Evolutionary conservation across 2,113 vertebrate genomes (phyloP), one percentile per base, ranked within the genome.

Genomic region (Laterallus jamaicensis): DNA sequence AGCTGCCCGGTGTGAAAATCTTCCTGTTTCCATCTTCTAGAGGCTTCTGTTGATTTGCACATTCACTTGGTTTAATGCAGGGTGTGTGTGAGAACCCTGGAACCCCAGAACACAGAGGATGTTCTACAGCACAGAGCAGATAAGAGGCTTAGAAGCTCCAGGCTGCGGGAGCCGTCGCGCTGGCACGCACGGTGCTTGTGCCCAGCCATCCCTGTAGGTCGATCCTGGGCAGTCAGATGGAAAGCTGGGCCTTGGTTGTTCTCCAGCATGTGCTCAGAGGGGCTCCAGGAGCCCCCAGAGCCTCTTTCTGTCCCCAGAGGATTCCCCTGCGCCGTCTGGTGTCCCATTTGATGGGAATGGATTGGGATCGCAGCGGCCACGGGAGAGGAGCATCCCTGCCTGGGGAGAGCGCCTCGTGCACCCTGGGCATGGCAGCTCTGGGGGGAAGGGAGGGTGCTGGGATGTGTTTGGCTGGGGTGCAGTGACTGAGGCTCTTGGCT

Each of bases 191-290:
- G 13, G 59, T 3, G 10, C 62, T 67, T 6, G 4, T 39, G 10
- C 1, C 0, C 21, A 40, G 56, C n/a, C 0, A 28, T 3, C 67
- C 68, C 63, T 15, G 0, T 15, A 15, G 58, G 2, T 28, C 28
- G 4, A 0, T 6, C 1, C 0, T 24, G 74, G 52, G 5, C 3
- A 3, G 5, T 1, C 42, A 0, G 1, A 3, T 3, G 58, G 52
- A 16, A n/a, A 80, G 28, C 25, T 47, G 50, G 47, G 73, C 24
- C 26, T 64, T 75, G 71, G 28, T 10, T 9, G 0, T 16, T 39
- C 12, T 35, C 73, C 82, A 20, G 15, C 2, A 0, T 14, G 32
- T 35, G 56, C 63, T 70, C 26, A 12, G 76, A 69, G 71, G 60
- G 40, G 20, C 59, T 67, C 18, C 68, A 24, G 11, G 55, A 77